phyloP scores from a whole-genome alignment of 2,113 vertebrate genomes.

The Tricholaema leucomelas region DNA sequence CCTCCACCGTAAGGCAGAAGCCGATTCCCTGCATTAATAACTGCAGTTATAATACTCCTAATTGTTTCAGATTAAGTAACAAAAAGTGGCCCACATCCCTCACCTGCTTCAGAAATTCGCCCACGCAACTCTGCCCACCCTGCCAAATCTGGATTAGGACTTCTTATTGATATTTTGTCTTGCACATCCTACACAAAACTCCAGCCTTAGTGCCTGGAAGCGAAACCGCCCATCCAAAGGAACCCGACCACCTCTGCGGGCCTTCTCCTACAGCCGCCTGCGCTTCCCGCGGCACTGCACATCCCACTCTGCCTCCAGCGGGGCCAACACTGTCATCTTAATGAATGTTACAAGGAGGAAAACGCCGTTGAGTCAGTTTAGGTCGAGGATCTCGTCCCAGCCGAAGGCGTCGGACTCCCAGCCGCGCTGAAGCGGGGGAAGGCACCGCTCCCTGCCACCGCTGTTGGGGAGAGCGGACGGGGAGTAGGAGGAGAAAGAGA shows the following conservation, averaged over 20 bases:
- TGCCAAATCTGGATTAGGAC: accelerated
- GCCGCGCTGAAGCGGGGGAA: background rate
- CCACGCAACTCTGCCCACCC: background rate
- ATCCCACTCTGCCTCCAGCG: accelerated
- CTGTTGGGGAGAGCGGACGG: background rate
- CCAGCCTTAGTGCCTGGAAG: accelerated
- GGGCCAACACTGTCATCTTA: accelerated
- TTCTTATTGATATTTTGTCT: accelerated
- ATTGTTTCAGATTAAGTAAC: background rate
- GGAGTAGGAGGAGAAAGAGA: background rate
- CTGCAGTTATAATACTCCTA: accelerated
- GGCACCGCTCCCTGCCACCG: background rate
- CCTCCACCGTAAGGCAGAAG: accelerated
- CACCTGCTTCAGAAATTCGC: background rate
- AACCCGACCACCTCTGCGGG: accelerated
- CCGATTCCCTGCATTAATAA: background rate
- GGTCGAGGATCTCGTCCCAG: too few species aligned
- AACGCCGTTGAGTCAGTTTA: background rate
- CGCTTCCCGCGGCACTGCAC: accelerated
- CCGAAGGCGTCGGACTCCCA: background rate
- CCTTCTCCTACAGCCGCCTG: accelerated
- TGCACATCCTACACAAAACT: accelerated
- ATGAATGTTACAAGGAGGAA: accelerated
- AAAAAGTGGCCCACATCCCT: accelerated
- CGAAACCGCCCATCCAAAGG: accelerated